These are phyloP conservation scores for Apotomis capreana DNA, from an alignment of 2,888 invertebrate genomes.

Conservation along the genomic window DNA sequence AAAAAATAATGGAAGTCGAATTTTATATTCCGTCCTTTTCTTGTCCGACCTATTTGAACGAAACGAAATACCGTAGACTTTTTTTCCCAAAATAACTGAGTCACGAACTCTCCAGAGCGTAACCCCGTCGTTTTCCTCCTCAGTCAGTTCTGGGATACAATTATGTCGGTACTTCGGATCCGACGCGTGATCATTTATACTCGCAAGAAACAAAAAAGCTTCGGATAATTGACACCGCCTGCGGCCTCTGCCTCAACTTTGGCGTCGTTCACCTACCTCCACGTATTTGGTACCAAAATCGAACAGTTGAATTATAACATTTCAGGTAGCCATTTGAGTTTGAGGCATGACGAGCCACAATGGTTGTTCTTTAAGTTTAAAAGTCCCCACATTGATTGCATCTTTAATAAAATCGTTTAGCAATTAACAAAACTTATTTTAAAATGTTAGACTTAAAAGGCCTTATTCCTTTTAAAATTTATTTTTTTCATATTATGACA, in stretches of 20 bases:
- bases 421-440: no score
- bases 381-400: no score
- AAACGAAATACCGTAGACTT: conserved; percentile 54
- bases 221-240: conserved; percentile 56
- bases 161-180: conserved; percentile 61
- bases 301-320: conserved; percentile 5
- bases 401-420: no score
- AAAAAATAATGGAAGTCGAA: conserved; percentile 70
- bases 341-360: no score
- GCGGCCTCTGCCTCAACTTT: conserved; percentile 46
- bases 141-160: conserved; percentile 75
- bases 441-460: no score
- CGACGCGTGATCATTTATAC: conserved; percentile 55
- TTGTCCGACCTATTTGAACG: conserved; percentile 48
- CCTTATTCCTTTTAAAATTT: no score
- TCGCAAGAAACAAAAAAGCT: conserved; percentile 58
- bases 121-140: conserved; percentile 72
- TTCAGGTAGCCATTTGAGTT: neutral
- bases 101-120: conserved; percentile 72
- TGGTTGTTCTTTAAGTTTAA: no score
- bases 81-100: conserved; percentile 65
- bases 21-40: conserved; percentile 57
- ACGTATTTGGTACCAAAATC: conserved; percentile 3
- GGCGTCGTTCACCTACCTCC: conserved; percentile 32
- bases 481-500: no score